These are phyloP conservation scores for Lasioglossum lativentre DNA, from an alignment of 2,888 invertebrate species.

Conservation along the genomic window DNA sequence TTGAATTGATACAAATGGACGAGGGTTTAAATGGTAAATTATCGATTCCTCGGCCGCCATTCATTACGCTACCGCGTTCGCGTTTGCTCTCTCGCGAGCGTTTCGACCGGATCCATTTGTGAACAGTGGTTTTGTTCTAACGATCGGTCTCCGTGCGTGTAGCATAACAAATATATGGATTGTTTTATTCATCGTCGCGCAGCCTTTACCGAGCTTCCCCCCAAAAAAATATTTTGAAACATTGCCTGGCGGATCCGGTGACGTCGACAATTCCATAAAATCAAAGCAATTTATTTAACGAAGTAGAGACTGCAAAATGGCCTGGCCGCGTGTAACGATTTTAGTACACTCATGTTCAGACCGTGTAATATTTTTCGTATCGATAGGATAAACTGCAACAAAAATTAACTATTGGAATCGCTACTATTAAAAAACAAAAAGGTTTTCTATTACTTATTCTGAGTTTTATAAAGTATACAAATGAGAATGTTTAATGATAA, in stretches of 20 bases:
- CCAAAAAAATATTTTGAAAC: not conserved
- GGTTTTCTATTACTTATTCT: not conserved
- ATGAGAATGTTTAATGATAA: too few species aligned
- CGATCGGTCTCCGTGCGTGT: not conserved
- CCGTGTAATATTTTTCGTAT: not conserved
- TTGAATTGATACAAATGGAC: not conserved
- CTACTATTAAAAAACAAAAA: not conserved
- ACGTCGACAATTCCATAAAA: not conserved
- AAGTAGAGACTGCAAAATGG: not conserved
- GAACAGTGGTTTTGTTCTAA: not conserved
- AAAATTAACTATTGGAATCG: not conserved
- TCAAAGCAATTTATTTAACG: not conserved
- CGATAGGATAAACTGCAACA: not conserved
- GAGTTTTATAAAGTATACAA: not conserved
- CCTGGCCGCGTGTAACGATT: not conserved
- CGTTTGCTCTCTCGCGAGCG: not conserved
- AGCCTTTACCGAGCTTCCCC: not conserved
- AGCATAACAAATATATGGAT: not conserved
- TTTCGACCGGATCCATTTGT: not conserved
- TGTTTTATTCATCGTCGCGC: not conserved
- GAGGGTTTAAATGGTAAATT: constrained; percentile 1
- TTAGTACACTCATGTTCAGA: not conserved
- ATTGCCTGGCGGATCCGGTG: not conserved
- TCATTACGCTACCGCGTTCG: not conserved
- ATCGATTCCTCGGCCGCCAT: not conserved